Conservation (phyloP, 92 coral and sea anemone species). For the Phenganax stokvisi region DNA sequence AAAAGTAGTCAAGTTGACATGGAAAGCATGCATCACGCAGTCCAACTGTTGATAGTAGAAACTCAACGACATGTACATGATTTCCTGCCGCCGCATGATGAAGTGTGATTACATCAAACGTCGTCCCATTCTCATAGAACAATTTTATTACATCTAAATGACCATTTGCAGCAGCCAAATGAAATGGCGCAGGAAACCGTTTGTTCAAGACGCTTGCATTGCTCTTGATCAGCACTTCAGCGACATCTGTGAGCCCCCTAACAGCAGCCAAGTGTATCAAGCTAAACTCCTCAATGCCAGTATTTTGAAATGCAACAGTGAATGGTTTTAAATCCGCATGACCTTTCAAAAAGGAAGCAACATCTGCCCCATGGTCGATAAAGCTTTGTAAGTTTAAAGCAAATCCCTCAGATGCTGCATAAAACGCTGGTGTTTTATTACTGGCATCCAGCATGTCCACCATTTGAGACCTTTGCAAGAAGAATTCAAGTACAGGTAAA, state of each 20-base stretch:
- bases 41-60: constrained; percentile 32
- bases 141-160: constrained; percentile 47
- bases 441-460: constrained; percentile 45
- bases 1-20: neutral
- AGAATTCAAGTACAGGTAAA: constrained; percentile 36
- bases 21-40: constrained; percentile 42
- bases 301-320: neutral
- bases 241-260: constrained; percentile 52
- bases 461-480: constrained; percentile 43
- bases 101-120: constrained; percentile 41
- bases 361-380: constrained; percentile 50
- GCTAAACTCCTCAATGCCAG: constrained; percentile 43
- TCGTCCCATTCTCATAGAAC: constrained; percentile 48
- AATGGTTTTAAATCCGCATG: constrained; percentile 6
- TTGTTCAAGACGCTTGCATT: constrained; percentile 29
- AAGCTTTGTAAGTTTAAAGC: constrained; percentile 48
- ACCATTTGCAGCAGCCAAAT: constrained; percentile 66
- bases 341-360: constrained; percentile 30
- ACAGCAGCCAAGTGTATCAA: constrained; percentile 62
- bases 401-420: constrained; percentile 55
- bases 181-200: constrained; percentile 48
- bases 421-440: constrained; percentile 63
- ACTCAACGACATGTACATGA: constrained; percentile 44
- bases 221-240: constrained; percentile 43
- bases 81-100: constrained; percentile 18